A percentile compares a stretch with the other conserved stretches of the same genome.
phyloP scores from a whole-genome alignment of 37 sponge, comb jelly and placozoan genomes.

The Hormiphora californensis region DNA sequence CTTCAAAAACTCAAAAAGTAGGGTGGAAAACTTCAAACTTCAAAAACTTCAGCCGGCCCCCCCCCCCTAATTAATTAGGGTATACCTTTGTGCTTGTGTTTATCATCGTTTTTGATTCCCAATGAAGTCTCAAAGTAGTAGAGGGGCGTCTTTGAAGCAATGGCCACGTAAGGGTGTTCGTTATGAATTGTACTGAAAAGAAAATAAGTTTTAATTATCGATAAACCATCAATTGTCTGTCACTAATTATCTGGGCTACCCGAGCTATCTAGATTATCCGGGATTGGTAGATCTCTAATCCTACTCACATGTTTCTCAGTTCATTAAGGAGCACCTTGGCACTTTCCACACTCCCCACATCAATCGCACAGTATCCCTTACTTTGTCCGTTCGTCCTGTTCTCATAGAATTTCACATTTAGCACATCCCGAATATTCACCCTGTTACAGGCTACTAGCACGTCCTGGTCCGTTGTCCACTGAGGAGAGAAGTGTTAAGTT shows the following conservation, averaged over 20 bases:
- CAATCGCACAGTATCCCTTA: conserved; percentile 65
- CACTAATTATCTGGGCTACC: no score
- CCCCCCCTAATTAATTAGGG: background rate
- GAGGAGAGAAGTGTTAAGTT: no score
- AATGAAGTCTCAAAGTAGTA: conserved; percentile 34
- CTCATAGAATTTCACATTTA: conserved; percentile 79
- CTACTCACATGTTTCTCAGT: conserved; percentile 35
- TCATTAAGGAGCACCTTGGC: conserved; percentile 15
- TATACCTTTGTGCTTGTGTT: conserved; percentile 32
- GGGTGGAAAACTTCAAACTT: no score
- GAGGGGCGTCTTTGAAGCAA: conserved; percentile 35
- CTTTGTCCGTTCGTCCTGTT: conserved; percentile 94
- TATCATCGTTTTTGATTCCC: conserved; percentile 26
- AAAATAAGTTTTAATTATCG: background rate
- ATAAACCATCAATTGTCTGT: no score
- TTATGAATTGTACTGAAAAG: conserved; percentile 13
- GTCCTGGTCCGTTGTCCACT: conserved; percentile 92
- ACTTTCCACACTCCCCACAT: conserved; percentile 20
- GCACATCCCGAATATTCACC: conserved; percentile 62
- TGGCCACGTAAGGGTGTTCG: conserved; percentile 25
- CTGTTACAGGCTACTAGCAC: conserved; percentile 62
- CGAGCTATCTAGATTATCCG: no score
- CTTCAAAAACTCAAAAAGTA: background rate
- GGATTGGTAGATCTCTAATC: no score
- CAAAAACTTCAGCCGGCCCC: no score